Evolutionary conservation across 2,888 invertebrate species (phyloP), one percentile per base, ranked within the genome.

Genomic region (Melieria picta): DNA sequence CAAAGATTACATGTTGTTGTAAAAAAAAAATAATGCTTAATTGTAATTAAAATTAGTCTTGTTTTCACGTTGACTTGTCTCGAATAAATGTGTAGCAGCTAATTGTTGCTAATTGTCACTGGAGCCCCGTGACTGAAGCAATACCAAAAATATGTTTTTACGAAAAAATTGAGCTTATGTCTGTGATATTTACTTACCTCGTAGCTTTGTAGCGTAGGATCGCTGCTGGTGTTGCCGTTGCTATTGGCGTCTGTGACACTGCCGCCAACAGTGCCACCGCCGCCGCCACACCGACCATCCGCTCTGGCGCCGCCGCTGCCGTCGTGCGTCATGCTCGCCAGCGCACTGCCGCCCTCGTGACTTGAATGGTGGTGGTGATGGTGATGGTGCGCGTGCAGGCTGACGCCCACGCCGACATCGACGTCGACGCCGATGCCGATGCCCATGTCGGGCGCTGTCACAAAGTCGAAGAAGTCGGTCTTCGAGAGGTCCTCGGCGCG

Each of bases 391-490:
- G 78, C 74, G 64, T 82, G 82, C 73, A 85, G 77, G 62, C 83
- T 82, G 66, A 81, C 80, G 55, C 80, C 81, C 77, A 93, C 79
- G 47, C 78, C 80, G 9, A 83, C 79, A 30, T 80, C 82, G 57
- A 83, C 80, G 30, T 80, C 83, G 46, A 84, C 84, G 7, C 86
- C 86, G 64, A 86, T 83, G 63, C 85, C 86, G 74, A 86, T 86
- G 69, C 86, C 85, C 82, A 93, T 90, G 81, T 93, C 93, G 73
- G 94, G 93, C 62, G 93, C 93, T 68, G 94, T 93, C 75, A 94
- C 94, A 88, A 94, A 94, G 88, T 95, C 94, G 88, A 95, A 95
- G 89, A 94, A 94, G 88, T 94, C 94, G 79, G 94, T 93, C 88
- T 94, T 94, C 81, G 93, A 91, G 87, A 94, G 89, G 89, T 94